Conservation (phyloP, 2,797 vertebrate genomes). For the Cynopterus sphinx region DNA sequence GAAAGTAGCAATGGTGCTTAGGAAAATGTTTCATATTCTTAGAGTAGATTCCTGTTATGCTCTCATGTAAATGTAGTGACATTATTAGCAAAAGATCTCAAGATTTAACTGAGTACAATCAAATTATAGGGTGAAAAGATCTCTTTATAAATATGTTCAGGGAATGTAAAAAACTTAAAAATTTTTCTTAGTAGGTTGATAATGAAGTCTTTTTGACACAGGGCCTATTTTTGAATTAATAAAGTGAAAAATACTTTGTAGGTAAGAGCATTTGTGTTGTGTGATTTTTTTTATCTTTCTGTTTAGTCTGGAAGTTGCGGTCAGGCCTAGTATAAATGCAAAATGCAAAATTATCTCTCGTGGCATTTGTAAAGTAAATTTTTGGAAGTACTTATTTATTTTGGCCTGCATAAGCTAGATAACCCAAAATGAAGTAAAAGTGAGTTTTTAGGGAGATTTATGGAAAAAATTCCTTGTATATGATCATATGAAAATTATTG, state of each 20-base stretch:
- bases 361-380: neutral
- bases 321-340: constrained; percentile 11
- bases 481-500: neutral
- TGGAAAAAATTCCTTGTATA: neutral
- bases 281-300: constrained; percentile 76
- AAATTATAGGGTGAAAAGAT: neutral
- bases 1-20: neutral
- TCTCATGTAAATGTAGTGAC: neutral
- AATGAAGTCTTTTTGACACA: neutral
- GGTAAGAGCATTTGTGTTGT: constrained; percentile 35
- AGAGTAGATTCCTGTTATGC: neutral
- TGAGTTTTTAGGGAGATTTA: neutral
- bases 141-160: neutral
- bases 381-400: constrained; percentile 6
- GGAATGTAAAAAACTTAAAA: constrained; percentile 36
- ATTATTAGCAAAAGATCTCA: fast-evolving
- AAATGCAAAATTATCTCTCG: constrained; percentile 5
- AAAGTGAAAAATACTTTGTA: constrained; percentile 64
- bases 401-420: neutral
- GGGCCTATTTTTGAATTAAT: constrained; percentile 77
- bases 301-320: constrained; percentile 61
- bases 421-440: constrained; percentile 26
- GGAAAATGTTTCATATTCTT: neutral
- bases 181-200: constrained; percentile 44
- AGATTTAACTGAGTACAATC: neutral